phyloP scores from a whole-genome alignment of 2,113 vertebrate species.

The Plecotus auritus region DNA sequence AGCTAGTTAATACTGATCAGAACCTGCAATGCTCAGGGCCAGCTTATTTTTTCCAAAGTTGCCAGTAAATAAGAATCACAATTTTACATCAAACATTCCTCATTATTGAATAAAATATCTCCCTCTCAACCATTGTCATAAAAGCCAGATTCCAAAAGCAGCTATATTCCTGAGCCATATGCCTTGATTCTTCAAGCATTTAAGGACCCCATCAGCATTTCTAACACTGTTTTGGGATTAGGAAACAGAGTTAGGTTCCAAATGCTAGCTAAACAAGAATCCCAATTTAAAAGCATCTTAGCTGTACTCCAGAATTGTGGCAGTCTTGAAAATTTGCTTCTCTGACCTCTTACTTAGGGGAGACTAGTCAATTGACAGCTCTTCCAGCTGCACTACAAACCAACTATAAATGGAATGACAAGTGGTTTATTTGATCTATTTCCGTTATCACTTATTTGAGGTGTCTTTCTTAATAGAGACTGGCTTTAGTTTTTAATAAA shows the following conservation, averaged over 20 bases:
- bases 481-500: not conserved
- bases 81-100: not conserved
- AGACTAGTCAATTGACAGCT: not conserved
- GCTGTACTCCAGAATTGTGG: not conserved
- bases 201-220: not conserved
- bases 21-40: not conserved
- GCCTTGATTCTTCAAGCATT: not conserved
- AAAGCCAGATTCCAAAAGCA: not conserved
- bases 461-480: not conserved
- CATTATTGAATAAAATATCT: not conserved
- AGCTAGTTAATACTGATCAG: not conserved
- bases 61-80: not conserved
- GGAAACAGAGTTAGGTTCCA: not conserved
- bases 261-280: not conserved
- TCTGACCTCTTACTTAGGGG: not conserved
- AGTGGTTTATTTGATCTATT: not conserved
- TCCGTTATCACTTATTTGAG: not conserved
- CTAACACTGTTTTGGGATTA: not conserved
- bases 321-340: not conserved
- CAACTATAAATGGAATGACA: not conserved
- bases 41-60: not conserved
- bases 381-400: not conserved
- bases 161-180: not conserved
- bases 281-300: not conserved
- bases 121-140: not conserved